Percentiles rank a stretch among this genome's conserved stretches.
Conservation (phyloP, 2,113 vertebrate genomes). For the Chaetorhynchus papuensis region DNA sequence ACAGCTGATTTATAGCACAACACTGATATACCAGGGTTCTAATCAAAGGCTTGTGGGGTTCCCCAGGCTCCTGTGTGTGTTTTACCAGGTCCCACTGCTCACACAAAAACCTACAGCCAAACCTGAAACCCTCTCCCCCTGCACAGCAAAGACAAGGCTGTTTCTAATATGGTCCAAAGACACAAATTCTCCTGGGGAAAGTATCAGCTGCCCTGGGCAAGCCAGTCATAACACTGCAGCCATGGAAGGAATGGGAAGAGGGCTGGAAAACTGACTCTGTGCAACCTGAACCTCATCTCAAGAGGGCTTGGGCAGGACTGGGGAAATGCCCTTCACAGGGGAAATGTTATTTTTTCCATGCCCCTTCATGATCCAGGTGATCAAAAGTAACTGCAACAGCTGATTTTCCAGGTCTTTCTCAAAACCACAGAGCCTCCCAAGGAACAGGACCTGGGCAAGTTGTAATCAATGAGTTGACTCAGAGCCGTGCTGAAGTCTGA, state of each 20-base stretch:
- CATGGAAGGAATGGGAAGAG: fast-evolving
- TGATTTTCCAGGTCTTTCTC: not conserved
- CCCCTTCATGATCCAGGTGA: not conserved
- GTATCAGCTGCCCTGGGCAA: not conserved
- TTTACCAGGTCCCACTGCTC: not conserved
- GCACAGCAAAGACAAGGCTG: not conserved
- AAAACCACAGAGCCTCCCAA: not conserved
- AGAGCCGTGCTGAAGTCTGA: not conserved
- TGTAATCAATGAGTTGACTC: not conserved
- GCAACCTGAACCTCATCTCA: not conserved
- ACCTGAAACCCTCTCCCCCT: not conserved
- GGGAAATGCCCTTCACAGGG: not conserved
- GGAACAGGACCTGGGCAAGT: not conserved
- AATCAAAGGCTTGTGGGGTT: not conserved
- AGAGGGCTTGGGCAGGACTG: not conserved
- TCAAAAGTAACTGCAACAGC: not conserved
- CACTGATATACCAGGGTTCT: not conserved
- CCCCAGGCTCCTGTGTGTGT: not conserved
- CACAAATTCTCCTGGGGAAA: not conserved
- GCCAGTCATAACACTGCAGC: not conserved
- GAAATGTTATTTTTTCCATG: not conserved
- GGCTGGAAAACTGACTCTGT: not conserved
- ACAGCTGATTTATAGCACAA: not conserved
- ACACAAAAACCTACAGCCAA: not conserved
- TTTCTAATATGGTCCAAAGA: not conserved